Evolutionary conservation across 2,113 vertebrate species (phyloP).

Genomic region (Brachyistius frenatus): DNA sequence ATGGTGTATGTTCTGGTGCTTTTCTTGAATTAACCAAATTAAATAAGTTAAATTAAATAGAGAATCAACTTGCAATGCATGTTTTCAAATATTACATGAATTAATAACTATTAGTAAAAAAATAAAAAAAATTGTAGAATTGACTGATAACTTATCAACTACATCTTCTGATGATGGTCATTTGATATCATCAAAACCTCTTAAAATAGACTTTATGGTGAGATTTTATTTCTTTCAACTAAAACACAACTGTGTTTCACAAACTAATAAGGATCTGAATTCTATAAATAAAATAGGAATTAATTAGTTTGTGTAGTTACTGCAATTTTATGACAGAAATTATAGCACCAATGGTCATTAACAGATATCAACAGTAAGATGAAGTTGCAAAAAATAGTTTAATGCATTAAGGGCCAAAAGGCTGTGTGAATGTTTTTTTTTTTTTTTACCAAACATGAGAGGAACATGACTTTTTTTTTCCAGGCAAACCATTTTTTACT

Average conservation of each 20-base stretch:
- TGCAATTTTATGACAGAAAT: not conserved
- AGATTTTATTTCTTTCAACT: too few relatives aligned
- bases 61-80: not conserved
- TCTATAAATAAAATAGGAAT: not conserved
- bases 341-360: not conserved
- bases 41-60: not conserved
- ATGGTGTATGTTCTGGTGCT: not conserved
- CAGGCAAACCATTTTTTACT: not conserved
- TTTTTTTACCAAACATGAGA: constrained; percentile 8
- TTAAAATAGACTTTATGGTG: too few relatives aligned
- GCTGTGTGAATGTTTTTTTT: not conserved
- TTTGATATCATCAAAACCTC: not conserved
- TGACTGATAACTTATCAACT: not conserved
- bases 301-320: not conserved
- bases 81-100: not conserved
- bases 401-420: not conserved
- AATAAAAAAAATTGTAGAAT: too few relatives aligned
- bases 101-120: not conserved
- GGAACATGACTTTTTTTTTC: not conserved
- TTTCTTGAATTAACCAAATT: not conserved
- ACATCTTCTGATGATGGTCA: not conserved
- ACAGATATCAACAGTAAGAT: not conserved
- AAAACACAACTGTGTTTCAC: too few relatives aligned
- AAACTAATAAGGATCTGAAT: not conserved
- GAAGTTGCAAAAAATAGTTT: not conserved